Conservation (phyloP, 53 echinoderm and acorn worm genomes). For the Echinarachnius parma region DNA sequence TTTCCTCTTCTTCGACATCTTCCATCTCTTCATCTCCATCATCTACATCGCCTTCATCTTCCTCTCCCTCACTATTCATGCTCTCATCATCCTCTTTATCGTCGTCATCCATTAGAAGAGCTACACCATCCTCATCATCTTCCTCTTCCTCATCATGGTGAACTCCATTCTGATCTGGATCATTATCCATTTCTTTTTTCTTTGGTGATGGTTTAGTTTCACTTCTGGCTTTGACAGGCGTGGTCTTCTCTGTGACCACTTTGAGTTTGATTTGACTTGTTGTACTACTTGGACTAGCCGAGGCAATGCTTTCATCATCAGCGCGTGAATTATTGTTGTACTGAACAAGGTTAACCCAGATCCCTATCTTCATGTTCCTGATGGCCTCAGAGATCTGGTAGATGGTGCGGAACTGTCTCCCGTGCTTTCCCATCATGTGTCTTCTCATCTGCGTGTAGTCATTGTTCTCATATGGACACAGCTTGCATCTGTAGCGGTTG, state of each 20-base stretch:
- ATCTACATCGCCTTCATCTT: constrained; percentile 3
- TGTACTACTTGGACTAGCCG: neutral
- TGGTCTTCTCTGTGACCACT: constrained; percentile 12
- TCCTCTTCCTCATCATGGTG: constrained; percentile 14
- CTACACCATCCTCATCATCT: constrained; percentile 10
- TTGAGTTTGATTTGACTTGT: neutral
- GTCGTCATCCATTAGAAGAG: no score
- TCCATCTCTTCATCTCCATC: constrained; percentile 7
- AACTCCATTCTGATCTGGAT: constrained; percentile 32
- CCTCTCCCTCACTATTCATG: constrained; percentile 22
- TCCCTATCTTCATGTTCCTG: constrained; percentile 86
- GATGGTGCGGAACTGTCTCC: constrained; percentile 84
- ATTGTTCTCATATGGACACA: constrained; percentile 81
- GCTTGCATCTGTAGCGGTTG: constrained; percentile 85
- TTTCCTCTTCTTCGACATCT: constrained; percentile 11
- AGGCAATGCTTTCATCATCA: constrained; percentile 18
- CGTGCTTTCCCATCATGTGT: constrained; percentile 95
- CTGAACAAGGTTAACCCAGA: constrained; percentile 86
- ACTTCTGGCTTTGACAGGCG: constrained; percentile 10
- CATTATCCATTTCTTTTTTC: constrained; percentile 27
- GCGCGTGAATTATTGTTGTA: constrained; percentile 47
- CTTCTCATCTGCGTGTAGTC: constrained; percentile 96
- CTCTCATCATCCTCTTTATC: constrained; percentile 15
- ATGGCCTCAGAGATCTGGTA: constrained; percentile 88
- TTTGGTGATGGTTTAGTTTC: constrained; percentile 29